Percentiles rank a stretch among this genome's conserved stretches.
Conservation (phyloP, 2,113 vertebrate species). For the Eurystomus gularis region DNA sequence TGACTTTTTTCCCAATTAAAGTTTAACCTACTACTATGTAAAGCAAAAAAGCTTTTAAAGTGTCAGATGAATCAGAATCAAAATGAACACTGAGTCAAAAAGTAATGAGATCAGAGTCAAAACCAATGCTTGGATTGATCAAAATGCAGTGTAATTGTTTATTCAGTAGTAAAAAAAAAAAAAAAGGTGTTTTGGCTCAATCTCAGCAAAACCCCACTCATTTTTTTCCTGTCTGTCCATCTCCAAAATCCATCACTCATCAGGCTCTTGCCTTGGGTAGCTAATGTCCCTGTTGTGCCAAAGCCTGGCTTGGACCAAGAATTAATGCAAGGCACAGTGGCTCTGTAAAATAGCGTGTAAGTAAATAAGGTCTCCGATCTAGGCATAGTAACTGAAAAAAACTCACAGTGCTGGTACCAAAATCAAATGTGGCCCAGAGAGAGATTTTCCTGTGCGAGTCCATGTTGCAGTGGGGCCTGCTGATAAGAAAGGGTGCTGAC, state of each 20-base stretch:
- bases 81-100: background rate
- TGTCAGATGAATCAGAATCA: background rate
- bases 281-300: background rate
- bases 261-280: background rate
- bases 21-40: background rate
- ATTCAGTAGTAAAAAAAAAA: background rate
- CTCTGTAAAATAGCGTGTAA: background rate
- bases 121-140: background rate
- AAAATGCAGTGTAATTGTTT: background rate
- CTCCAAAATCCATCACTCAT: background rate
- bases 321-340: background rate
- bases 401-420: background rate
- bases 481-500: background rate
- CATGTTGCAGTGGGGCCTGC: background rate
- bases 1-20: background rate
- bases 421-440: background rate
- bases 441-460: background rate
- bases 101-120: background rate
- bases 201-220: background rate
- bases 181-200: background rate
- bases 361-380: background rate
- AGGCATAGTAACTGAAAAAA: background rate
- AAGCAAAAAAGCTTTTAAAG: background rate
- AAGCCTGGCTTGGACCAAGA: background rate
- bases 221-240: background rate